Percentiles rank a stretch among this genome's conserved stretches.
These are phyloP conservation scores for Teleogryllus occipitalis DNA, from an alignment of 1,140 invertebrate genomes.

Conservation along the genomic window DNA sequence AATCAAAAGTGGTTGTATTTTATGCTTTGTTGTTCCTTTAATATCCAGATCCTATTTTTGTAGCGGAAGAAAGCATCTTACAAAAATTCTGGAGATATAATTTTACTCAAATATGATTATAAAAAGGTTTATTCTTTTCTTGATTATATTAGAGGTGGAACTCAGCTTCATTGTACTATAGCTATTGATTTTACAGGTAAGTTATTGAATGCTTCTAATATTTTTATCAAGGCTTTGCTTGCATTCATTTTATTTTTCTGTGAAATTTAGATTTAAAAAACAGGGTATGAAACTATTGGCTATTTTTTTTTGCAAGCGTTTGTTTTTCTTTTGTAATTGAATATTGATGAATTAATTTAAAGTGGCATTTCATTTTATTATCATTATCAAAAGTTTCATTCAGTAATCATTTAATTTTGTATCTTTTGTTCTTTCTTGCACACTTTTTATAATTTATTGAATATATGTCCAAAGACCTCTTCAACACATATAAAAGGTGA, in stretches of 20 bases:
- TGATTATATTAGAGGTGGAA: slow-evolving; percentile 48
- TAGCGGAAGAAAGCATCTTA: slow-evolving; percentile 26
- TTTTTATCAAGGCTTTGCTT: no score
- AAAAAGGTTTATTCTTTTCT: slow-evolving; percentile 42
- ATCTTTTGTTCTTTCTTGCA: background rate
- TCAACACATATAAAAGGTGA: background rate
- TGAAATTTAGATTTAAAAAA: no score
- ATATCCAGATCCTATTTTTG: slow-evolving; percentile 3
- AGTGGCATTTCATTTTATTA: no score
- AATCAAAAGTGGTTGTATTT: background rate
- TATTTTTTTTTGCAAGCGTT: no score
- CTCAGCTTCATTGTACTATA: slow-evolving; percentile 39
- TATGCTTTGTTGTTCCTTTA: background rate
- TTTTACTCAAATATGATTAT: slow-evolving; percentile 29
- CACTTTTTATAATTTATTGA: background rate
- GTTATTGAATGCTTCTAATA: background rate
- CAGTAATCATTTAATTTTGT: no score
- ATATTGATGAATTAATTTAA: no score
- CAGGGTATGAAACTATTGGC: no score
- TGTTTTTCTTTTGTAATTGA: no score
- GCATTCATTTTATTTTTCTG: no score
- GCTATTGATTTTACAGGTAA: slow-evolving; percentile 58
- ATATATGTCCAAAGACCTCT: background rate
- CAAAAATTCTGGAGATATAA: slow-evolving; percentile 30
- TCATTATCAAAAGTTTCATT: no score